These are phyloP conservation scores for Synchiropus splendidus DNA, from an alignment of 2,113 vertebrate species.

Conservation along the genomic window DNA sequence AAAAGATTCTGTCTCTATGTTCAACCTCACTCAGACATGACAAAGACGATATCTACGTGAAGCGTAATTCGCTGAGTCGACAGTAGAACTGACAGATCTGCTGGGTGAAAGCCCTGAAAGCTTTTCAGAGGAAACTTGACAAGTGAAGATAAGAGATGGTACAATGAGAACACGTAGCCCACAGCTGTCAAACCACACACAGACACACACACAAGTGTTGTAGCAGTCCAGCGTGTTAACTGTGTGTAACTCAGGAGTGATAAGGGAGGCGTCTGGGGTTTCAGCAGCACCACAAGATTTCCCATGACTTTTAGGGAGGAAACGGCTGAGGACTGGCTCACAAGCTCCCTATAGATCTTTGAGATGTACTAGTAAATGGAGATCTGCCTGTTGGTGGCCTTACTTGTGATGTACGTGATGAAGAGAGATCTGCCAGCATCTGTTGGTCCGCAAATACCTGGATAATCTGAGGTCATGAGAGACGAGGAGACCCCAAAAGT, in stretches of 20 bases:
- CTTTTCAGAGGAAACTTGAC: conserved; percentile 43
- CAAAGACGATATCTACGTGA: too few species aligned
- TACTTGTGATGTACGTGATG: background rate
- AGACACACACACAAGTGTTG: conserved; percentile 50
- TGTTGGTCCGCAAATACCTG: too few species aligned
- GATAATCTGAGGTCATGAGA: background rate
- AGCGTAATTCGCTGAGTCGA: too few species aligned
- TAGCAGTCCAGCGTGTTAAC: conserved; percentile 47
- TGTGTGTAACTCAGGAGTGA: conserved; percentile 41
- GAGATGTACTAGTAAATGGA: too few species aligned
- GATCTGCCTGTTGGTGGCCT: too few species aligned
- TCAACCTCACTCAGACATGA: too few species aligned
- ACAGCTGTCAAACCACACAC: conserved; percentile 8
- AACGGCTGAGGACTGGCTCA: conserved; percentile 14
- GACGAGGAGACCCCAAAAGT: background rate
- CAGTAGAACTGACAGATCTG: too few species aligned
- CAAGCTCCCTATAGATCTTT: background rate
- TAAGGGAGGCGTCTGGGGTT: conserved; percentile 27
- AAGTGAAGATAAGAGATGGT: conserved; percentile 40
- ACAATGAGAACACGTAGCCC: conserved; percentile 35
- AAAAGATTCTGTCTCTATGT: too few species aligned
- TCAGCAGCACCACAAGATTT: conserved; percentile 25
- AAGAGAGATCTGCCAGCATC: background rate
- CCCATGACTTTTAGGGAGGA: conserved; percentile 14
- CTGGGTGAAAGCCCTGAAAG: conserved; percentile 4